These are phyloP conservation scores for Xiphophorus couchianus DNA, from an alignment of 2,113 vertebrate species.

Conservation along the genomic window DNA sequence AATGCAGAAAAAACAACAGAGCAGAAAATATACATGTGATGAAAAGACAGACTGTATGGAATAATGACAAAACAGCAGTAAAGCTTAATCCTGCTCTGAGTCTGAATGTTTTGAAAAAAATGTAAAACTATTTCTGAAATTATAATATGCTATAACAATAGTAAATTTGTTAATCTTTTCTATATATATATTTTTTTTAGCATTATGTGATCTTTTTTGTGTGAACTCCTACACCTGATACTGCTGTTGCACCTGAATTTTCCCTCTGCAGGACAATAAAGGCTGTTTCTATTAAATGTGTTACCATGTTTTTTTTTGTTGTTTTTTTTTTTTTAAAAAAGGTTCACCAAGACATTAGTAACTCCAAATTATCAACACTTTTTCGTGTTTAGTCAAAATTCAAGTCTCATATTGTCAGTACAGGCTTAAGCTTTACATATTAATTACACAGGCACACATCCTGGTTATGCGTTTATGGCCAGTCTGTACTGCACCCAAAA, in stretches of 20 bases:
- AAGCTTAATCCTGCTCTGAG: background rate
- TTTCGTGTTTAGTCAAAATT: background rate
- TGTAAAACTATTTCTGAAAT: no score
- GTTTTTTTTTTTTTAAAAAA: no score
- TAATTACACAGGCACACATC: background rate
- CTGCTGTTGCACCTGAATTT: no score
- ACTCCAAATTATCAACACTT: background rate
- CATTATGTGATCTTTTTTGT: no score
- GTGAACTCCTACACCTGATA: no score
- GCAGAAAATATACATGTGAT: background rate
- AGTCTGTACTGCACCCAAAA: background rate
- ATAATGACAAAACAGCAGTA: background rate
- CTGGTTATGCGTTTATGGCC: background rate
- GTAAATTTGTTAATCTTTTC: no score
- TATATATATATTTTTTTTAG: no score
- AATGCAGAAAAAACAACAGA: conserved; percentile 26
- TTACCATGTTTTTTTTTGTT: no score
- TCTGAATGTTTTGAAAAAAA: background rate
- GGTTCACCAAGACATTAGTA: background rate
- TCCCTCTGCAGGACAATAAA: no score
- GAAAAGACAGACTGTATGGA: background rate
- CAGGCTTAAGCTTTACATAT: background rate
- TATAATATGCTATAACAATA: no score
- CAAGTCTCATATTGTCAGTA: background rate
- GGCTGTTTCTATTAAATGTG: no score